Evolutionary conservation across 2,113 vertebrate genomes (phyloP), one percentile per base, ranked within the genome.

Genomic region (Geococcyx californianus): DNA sequence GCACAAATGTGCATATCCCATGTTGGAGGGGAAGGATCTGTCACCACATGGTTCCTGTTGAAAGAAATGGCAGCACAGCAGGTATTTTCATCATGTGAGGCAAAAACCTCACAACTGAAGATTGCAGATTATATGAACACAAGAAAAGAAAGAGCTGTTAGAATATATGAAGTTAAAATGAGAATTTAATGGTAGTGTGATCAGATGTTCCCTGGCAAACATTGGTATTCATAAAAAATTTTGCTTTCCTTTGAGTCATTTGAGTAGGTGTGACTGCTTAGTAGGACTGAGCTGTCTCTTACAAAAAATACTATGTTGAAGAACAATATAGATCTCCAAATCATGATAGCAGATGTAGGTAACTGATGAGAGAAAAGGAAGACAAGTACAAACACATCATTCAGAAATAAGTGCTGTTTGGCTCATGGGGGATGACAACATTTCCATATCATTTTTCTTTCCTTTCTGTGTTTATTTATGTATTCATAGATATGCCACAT

Each of bases 251-350:
- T 93, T 97, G 82, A 95, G 86, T 95, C 95, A 95, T 81, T 94
- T 93, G 94, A 90, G 95, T 96, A 87, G 95, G 90, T 91, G 96
- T 96, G 92, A 95, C 87, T 95, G 87, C 95, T 91, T 85, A 83
- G 96, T 80, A 92, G 89, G 84, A 77, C 91, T 85, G 84, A 96
- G 87, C 90, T 78, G 81, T 89, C 91, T 94, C 44, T 77, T 83
- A 85, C n/a, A 81, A 84, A 84, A 94, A 95, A 91, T 91, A 85
- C 87, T 91, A 90, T 76, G 63, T 74, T 88, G 92, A 90, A 91
- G 90, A 96, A 97, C 85, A 88, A 68, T 96, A 77, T 67, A 52
- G 67, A 88, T 70, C 82, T 93, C 72, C 51, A 85, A 79, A 91
- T 45, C 55, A 1, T 73, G 93, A 88, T 93, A 94, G 70, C 69